Evolutionary conservation across 2,113 vertebrate species (phyloP), one percentile per base, ranked within the genome.

Genomic region (Anarrhichthys ocellatus): DNA sequence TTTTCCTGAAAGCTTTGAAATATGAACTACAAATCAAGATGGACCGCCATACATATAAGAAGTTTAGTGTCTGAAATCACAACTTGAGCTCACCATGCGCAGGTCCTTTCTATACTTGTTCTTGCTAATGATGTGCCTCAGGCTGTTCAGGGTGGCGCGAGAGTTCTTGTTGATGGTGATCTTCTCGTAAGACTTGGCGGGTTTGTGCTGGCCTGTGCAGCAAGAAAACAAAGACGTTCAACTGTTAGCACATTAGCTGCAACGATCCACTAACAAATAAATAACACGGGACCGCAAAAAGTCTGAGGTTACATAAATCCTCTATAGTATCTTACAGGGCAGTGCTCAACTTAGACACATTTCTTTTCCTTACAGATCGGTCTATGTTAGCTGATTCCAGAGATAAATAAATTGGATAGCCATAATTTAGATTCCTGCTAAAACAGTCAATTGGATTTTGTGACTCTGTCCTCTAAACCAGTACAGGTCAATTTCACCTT

Each of bases 151-250:
- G 0, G 97, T 97, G 77, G 96, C 96, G 3, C 97, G 95, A 0
- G 96, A 95, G 17, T 97, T 97, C 95, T 98, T 98, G 92, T 98
- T 97, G 92, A 98, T 96, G 40, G 96, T 96, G 83, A 97, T 96
- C 83, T 96, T 96, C 81, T 96, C 95, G 0, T 96, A 97, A 3
- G 95, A 95, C 14, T 73, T 94, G 14, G 80, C 95, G 6, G 97
- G 97, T 84, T 98, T 98, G 65, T 96, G 93, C 86, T 97, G 97
- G 81, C 96, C 97, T 98, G 88, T 65, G 46, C 0, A 58, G 56
- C 2, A 58, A 78, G 0, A 71, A 38, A 62, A 81, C 4, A 46
- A 63, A 65, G 20, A 14, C 1, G 18, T 44, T 59, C 1, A 1
- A 61, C 14, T 13, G 22, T n/a, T 5, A 76, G 20, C 1, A 38